These are phyloP conservation scores for Cuniculus paca DNA, from an alignment of 2,797 vertebrate species.

Conservation along the genomic window DNA sequence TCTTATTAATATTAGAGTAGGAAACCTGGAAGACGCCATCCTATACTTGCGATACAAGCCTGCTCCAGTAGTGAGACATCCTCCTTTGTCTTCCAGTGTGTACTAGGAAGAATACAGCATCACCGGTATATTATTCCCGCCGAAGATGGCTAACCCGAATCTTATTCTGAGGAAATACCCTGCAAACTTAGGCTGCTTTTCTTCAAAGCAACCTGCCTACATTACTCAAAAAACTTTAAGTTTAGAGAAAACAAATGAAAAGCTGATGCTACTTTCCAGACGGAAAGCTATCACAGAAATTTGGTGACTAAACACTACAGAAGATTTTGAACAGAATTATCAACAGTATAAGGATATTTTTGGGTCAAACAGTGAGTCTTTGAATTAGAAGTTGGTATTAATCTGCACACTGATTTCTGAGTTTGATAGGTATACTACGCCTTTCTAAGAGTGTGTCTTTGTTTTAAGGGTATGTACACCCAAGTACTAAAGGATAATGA, in stretches of 20 bases:
- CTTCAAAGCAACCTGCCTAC: neutral
- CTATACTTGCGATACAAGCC: neutral
- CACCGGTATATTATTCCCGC: neutral
- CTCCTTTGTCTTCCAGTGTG: neutral
- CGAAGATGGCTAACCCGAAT: neutral
- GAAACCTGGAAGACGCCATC: neutral
- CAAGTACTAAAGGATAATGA: neutral
- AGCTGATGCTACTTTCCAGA: neutral
- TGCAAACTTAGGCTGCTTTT: neutral
- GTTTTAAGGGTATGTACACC: neutral
- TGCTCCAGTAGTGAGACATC: neutral
- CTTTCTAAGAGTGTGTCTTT: neutral
- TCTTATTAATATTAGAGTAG: neutral
- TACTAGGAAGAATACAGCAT: fast-evolving
- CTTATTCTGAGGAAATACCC: neutral
- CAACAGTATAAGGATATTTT: neutral
- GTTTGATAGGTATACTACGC: neutral
- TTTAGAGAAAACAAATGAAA: neutral
- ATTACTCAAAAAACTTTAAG: neutral
- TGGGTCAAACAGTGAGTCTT: neutral
- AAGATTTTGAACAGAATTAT: neutral
- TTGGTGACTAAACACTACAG: neutral
- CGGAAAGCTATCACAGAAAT: neutral
- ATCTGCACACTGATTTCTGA: neutral
- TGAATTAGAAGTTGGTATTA: constrained; percentile 1